These are phyloP conservation scores for Acanthopagrus latus DNA, from an alignment of 2,797 vertebrate species.

Conservation along the genomic window DNA sequence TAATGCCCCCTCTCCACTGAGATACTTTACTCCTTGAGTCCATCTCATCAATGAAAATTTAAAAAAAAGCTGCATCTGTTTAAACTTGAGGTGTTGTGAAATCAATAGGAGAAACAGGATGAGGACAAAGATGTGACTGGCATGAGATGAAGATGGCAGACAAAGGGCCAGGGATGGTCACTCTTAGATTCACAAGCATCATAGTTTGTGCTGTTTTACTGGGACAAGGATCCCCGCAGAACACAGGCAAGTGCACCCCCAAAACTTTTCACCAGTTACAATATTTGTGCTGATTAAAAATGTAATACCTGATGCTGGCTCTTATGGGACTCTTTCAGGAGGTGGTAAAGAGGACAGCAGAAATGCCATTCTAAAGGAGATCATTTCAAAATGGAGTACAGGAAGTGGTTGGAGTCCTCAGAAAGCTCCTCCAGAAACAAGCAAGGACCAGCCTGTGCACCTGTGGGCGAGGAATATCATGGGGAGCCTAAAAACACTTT, in stretches of 20 bases:
- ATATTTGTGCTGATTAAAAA: neutral
- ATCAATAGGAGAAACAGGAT: constrained; percentile 35
- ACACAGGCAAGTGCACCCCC: constrained; percentile 75
- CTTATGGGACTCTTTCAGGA: constrained; percentile 56
- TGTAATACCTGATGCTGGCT: constrained; percentile 6
- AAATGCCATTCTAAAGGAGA: constrained; percentile 79
- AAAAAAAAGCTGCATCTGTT: constrained; percentile 14
- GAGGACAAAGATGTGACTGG: constrained; percentile 69
- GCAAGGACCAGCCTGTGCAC: constrained; percentile 68
- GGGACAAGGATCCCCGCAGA: constrained; percentile 66
- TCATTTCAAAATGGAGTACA: constrained; percentile 82
- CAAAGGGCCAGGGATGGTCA: constrained; percentile 74
- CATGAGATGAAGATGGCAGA: constrained; percentile 74
- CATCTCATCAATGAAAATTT: constrained; percentile 22
- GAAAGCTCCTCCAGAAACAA: constrained; percentile 58
- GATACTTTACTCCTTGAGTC: constrained; percentile 77
- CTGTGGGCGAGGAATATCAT: constrained; percentile 79
- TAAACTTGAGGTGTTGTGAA: constrained; percentile 32
- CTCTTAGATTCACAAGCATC: constrained; percentile 66
- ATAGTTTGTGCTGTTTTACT: constrained; percentile 77
- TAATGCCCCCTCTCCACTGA: constrained; percentile 75
- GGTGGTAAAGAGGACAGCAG: constrained; percentile 67
- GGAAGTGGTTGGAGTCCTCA: constrained; percentile 65
- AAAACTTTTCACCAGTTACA: neutral
- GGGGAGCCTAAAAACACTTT: constrained; percentile 81